These are phyloP conservation scores for Phoenicopterus ruber DNA, from an alignment of 2,113 vertebrate species.

Conservation along the genomic window DNA sequence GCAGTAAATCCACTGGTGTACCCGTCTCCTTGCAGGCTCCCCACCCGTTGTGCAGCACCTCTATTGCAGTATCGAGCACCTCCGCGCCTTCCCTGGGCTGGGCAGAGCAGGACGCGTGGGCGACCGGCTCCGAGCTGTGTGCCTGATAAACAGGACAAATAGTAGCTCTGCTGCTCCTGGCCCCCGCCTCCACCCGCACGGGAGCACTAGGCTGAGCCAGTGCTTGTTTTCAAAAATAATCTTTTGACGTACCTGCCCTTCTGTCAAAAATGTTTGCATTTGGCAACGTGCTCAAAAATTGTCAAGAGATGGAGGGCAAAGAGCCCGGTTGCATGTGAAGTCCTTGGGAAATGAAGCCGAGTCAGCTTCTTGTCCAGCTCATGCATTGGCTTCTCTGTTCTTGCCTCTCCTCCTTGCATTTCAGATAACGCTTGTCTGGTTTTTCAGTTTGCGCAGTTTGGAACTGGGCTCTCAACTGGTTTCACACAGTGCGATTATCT, in stretches of 20 bases:
- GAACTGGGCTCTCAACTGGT: not conserved
- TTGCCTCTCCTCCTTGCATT: not conserved
- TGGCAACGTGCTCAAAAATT: not conserved
- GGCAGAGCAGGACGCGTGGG: not conserved
- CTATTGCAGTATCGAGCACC: rapidly evolving
- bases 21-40: not conserved
- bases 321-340: not conserved
- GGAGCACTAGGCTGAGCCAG: not conserved
- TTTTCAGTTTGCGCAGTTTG: not conserved
- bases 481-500: not conserved
- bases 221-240: not conserved
- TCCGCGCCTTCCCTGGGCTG: not conserved
- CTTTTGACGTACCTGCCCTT: not conserved
- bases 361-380: not conserved
- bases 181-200: rapidly evolving
- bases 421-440: not conserved
- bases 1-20: not conserved
- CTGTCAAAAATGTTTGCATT: not conserved
- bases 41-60: not conserved
- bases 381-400: not conserved
- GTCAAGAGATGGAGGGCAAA: not conserved
- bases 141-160: not conserved
- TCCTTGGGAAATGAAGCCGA: not conserved
- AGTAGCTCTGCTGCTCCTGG: not conserved
- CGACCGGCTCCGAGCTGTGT: not conserved